Percentiles rank a stretch among this genome's conserved stretches.
These are phyloP conservation scores for Alexandromys fortis DNA, from an alignment of 2,113 vertebrate species.

Conservation along the genomic window DNA sequence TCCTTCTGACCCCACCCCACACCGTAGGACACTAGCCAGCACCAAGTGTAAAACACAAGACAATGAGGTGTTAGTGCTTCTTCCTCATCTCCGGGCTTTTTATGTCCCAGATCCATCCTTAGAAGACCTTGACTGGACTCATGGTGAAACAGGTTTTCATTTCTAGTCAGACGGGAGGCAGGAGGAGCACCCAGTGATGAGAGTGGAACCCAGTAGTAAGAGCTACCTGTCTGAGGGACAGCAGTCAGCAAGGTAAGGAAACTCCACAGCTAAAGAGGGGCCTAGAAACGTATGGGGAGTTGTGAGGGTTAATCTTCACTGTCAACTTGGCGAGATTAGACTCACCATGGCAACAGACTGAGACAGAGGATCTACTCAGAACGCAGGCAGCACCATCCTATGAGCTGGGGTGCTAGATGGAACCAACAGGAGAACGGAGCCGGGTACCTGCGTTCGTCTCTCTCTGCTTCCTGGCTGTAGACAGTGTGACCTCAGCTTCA, in stretches of 20 bases:
- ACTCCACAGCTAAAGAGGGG: not conserved
- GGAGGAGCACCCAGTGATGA: too few relatives aligned
- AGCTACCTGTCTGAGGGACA: too few relatives aligned
- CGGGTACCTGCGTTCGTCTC: not conserved
- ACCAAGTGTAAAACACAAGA: not conserved
- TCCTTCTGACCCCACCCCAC: rapidly evolving
- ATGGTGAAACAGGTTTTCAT: not conserved
- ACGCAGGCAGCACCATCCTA: not conserved
- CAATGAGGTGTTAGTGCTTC: not conserved
- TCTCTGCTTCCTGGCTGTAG: not conserved
- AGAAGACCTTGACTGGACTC: not conserved
- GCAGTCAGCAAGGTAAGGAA: too few relatives aligned
- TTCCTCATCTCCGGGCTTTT: not conserved
- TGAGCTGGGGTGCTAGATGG: not conserved
- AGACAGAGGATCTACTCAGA: not conserved
- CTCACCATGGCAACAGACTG: not conserved
- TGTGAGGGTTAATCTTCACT: not conserved
- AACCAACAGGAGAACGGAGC: not conserved
- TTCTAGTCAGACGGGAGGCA: not conserved
- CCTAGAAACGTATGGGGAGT: not conserved
- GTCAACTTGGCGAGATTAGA: not conserved
- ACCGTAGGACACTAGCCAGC: not conserved
- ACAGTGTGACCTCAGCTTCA: not conserved
- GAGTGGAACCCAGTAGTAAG: too few relatives aligned
- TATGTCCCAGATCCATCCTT: too few relatives aligned